phyloP scores from a whole-genome alignment of 2,797 vertebrate genomes.

The Forpus xanthops region DNA sequence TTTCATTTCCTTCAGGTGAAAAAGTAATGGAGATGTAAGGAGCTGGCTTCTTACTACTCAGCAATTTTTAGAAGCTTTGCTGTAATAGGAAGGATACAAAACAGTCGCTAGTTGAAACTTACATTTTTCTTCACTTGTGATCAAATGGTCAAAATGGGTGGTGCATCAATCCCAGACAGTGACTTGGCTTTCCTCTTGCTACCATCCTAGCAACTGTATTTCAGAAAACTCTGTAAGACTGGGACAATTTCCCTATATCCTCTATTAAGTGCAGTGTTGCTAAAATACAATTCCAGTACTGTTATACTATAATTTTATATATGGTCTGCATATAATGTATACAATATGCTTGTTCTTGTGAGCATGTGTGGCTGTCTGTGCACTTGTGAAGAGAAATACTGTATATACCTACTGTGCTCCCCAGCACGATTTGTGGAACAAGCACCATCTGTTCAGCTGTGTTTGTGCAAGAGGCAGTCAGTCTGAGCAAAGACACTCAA shows the following conservation, averaged over 20 bases:
- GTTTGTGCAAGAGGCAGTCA: neutral
- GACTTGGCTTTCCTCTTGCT: neutral
- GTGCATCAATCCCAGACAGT: fast-evolving
- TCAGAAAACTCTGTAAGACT: neutral
- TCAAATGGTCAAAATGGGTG: neutral
- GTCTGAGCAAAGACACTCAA: slow-evolving; percentile 25
- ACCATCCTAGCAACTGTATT: neutral
- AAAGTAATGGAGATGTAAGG: neutral
- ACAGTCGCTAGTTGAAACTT: neutral
- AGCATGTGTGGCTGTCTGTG: neutral
- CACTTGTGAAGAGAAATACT: neutral
- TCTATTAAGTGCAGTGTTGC: neutral
- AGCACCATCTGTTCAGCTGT: neutral
- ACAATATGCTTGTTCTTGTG: neutral
- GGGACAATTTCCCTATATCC: neutral
- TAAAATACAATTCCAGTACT: neutral
- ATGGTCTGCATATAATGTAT: neutral
- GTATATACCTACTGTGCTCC: fast-evolving
- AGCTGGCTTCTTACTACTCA: neutral
- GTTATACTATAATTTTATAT: neutral
- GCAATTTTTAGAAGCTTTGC: neutral
- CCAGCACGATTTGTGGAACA: neutral
- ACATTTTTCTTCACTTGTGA: neutral
- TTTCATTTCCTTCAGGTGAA: neutral
- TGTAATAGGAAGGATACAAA: neutral